Evolutionary conservation across 2,797 vertebrate genomes (phyloP), one percentile per base, ranked within the genome.

Genomic region (Podarcis siculus): DNA sequence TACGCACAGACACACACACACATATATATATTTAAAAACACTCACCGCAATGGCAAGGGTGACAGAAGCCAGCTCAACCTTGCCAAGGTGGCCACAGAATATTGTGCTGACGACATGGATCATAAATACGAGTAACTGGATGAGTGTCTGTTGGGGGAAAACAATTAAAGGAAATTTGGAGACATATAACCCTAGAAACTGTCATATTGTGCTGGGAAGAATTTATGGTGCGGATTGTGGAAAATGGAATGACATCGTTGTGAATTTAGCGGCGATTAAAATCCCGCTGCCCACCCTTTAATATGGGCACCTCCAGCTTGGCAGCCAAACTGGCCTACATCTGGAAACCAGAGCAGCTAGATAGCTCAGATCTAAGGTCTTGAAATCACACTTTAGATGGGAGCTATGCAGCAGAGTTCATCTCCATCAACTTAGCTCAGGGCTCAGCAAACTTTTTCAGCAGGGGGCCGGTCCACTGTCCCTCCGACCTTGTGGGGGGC

Each of bases 21-120:
- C 15, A 19, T 2, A n/a, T 1, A n/a, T 1, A 3, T 1, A 15
- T 1, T 55, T 55, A 69, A 17, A 6, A 15, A 42, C 17, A 94
- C 97, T 93, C 95, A 99, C 98, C 9, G 98, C 96, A 0, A 97
- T 97, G 1, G 98, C 98, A 6, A 99, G 95, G 0, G 97, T 95
- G 83, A 99, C 98, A 0, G 97, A 97, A 0, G 98, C 98, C 94
- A 99, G 95, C 86, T 98, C 98, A 0, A 96, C 95, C 93, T 95
- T 98, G 79, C 98, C 98, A 93, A 99, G 92, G 90, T 99, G 98
- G 35, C 98, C 98, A 0, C 98, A 99, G 96, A 99, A 99, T 84
- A 99, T 91, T 2, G 98, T 97, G 86, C 98, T 99, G 84, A 99
- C 94, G 0, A 98, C 96, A 45, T 97, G 96, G 23, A 99, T 96